Base-by-base conservation (phyloP, 2,797 vertebrate species). In the Semotilus atromaculatus region DNA sequence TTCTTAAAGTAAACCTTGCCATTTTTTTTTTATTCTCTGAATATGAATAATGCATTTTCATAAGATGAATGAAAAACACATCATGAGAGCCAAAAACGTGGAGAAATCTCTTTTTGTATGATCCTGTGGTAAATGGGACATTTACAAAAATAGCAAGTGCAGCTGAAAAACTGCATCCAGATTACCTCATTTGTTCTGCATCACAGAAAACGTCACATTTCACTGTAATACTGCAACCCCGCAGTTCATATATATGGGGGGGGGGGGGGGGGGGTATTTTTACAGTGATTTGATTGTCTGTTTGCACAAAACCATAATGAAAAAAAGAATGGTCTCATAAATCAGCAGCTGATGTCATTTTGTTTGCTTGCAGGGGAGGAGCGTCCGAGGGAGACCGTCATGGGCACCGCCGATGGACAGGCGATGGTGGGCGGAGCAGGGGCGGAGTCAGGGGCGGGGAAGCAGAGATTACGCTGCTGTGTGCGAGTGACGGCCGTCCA, bases 361-460 rank as follows among this genome's bases (percentile, higher is more conserved):
- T 67, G 26, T 79, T 31, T 77, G 31, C 45, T 36, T 60, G 62
- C 83, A 98, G 97, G 97, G 95, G 97, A 98, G 93, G 97, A 98
- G 85, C 95, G 93, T 60, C 91, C 91, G 88, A 95, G 95, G 93
- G 97, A 97, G 90, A 95, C 91, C 88, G 95, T 96, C 89, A 96
- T 95, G 91, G 96, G 96, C 75, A 89, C 92, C 16, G 90, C 93
- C 0, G 97, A 98, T 0, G 87, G 94, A 18, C 96, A 96, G 92
- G 84, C 95, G 23, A 92, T 94, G 16, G 90, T 90, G 0, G 94
- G 93, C 34, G 90, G 75, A 0, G 80, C 90, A 7, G 94, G 90
- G 84, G 76, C 80, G 3, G 97, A 98, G 91, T 88, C 96, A 0
- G 7, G 92, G 29, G 91, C 93, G 84, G 89, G 53, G 91, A 93